Percentiles rank a stretch among this genome's conserved stretches.
These are phyloP conservation scores for Eudyptes chrysolophus DNA, from an alignment of 2,113 vertebrate species.

Conservation along the genomic window DNA sequence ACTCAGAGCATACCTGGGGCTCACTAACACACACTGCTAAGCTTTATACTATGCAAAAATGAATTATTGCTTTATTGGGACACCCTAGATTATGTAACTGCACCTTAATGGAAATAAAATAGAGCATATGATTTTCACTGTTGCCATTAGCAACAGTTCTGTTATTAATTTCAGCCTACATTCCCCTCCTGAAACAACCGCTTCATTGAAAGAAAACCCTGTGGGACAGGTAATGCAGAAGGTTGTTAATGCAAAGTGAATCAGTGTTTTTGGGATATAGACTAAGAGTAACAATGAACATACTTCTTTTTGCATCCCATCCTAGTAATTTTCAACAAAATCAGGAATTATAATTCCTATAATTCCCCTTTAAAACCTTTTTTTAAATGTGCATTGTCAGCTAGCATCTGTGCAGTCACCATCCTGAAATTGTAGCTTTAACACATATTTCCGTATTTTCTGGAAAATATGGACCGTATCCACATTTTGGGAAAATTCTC, in stretches of 20 bases:
- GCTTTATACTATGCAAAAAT: not conserved
- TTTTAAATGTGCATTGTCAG: not conserved
- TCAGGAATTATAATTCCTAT: not conserved
- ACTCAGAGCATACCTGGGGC: not conserved
- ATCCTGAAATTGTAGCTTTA: not conserved
- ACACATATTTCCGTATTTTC: not conserved
- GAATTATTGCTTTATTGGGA: not conserved
- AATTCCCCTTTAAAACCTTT: not conserved
- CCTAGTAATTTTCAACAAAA: not conserved
- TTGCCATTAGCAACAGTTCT: slow-evolving; percentile 39
- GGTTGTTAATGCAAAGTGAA: not conserved
- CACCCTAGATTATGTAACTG: not conserved
- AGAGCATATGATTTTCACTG: not conserved
- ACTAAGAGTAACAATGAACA: not conserved
- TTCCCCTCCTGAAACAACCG: not conserved
- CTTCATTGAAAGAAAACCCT: not conserved
- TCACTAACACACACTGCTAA: not conserved
- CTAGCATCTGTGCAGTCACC: not conserved
- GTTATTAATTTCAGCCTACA: slow-evolving; percentile 15
- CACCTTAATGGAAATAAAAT: not conserved
- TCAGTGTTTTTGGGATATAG: not conserved
- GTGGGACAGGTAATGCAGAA: not conserved
- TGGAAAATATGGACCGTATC: not conserved
- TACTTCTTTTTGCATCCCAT: not conserved
- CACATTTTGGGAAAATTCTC: not conserved